These are phyloP conservation scores for Flexamia atlantica DNA, from an alignment of 2,888 invertebrate species.

Conservation along the genomic window DNA sequence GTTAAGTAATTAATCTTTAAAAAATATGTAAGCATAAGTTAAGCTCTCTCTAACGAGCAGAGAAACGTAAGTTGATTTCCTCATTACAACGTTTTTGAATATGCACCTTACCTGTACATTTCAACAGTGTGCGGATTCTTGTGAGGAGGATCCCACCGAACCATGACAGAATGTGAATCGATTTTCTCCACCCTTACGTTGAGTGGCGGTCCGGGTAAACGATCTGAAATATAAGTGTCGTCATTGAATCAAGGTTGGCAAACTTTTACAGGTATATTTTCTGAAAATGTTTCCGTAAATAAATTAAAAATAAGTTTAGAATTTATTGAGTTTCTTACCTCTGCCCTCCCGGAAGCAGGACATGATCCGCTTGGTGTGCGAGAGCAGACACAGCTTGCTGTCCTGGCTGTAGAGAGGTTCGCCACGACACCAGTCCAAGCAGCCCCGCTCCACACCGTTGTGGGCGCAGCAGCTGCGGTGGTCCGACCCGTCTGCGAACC, in stretches of 20 bases:
- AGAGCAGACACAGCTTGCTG: slow-evolving; percentile 82
- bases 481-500: slow-evolving; percentile 79
- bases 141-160: slow-evolving; percentile 88
- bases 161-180: slow-evolving; percentile 79
- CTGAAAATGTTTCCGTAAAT: no score
- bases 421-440: slow-evolving; percentile 91
- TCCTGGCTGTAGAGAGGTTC: slow-evolving; percentile 81
- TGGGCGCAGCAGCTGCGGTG: slow-evolving; percentile 91
- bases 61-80: no score
- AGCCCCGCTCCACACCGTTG: slow-evolving; percentile 87
- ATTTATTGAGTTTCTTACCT: slow-evolving; percentile 73
- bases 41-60: no score
- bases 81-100: no score
- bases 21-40: no score
- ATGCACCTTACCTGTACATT: slow-evolving; percentile 80
- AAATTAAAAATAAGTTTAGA: no score
- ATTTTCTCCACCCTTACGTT: slow-evolving; percentile 79
- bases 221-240: slow-evolving; percentile 73
- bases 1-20: no score
- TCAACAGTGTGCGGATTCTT: slow-evolving; percentile 91
- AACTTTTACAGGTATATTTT: no score
- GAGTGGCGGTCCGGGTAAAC: slow-evolving; percentile 89
- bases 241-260: no score
- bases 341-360: slow-evolving; percentile 90
- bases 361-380: slow-evolving; percentile 86